Percentiles rank a stretch among this genome's conserved stretches.
phyloP scores from a whole-genome alignment of 2,113 vertebrate genomes.

The Otocyon megalotis region DNA sequence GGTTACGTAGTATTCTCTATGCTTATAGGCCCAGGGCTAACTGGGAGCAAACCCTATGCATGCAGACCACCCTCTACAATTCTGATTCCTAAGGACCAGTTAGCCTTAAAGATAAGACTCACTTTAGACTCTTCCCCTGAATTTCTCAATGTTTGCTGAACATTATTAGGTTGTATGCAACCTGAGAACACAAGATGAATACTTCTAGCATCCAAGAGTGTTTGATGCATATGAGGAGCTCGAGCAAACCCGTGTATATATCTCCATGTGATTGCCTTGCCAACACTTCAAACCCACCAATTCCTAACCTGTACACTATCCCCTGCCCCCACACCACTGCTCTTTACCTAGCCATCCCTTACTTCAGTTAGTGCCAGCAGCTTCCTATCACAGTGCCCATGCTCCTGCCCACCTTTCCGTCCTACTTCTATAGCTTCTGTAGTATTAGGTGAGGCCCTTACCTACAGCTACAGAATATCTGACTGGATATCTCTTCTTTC shows the following conservation, averaged over 20 bases:
- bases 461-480: not conserved
- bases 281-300: not conserved
- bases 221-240: not conserved
- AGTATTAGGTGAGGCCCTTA: not conserved
- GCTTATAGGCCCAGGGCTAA: not conserved
- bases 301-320: not conserved
- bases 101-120: not conserved
- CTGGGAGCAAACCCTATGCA: not conserved
- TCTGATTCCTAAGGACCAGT: not conserved
- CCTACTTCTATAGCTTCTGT: not conserved
- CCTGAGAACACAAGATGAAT: not conserved
- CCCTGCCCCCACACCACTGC: not conserved
- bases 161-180: not conserved
- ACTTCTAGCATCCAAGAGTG: not conserved
- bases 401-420: rapidly evolving
- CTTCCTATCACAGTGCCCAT: not conserved
- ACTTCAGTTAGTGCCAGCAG: not conserved
- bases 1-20: not conserved
- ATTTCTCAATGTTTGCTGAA: not conserved
- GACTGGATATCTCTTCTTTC: not conserved
- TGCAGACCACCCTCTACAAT: not conserved
- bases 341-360: not conserved
- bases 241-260: rapidly evolving
- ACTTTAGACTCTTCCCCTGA: not conserved
- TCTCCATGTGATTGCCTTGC: not conserved